Conservation (phyloP, 1,140 invertebrate species). For the Trinorchestia longiramus region DNA sequence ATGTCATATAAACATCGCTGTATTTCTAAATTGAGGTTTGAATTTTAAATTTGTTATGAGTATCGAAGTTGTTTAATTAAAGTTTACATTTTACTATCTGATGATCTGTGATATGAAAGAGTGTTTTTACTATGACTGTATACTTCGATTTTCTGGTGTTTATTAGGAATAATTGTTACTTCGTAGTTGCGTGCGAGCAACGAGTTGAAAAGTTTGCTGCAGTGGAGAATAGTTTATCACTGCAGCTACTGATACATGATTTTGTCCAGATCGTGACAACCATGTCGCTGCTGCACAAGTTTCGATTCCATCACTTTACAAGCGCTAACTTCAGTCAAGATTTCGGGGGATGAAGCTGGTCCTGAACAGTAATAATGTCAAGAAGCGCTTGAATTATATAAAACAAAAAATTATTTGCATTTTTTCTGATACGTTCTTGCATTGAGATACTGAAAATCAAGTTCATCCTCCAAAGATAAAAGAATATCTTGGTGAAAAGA, state of each 20-base stretch:
- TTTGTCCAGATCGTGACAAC: neutral
- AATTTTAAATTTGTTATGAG: neutral
- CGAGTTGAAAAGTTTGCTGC: neutral
- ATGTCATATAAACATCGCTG: no score
- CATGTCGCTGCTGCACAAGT: neutral
- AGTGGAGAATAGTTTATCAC: neutral
- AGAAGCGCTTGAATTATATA: no score
- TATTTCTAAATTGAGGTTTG: neutral
- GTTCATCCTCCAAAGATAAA: no score
- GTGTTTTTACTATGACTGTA: neutral
- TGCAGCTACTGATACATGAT: neutral
- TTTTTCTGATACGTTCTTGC: neutral
- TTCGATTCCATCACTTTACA: neutral
- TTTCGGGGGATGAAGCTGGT: neutral
- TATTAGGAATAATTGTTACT: neutral
- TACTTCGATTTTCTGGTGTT: neutral
- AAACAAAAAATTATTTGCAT: neutral
- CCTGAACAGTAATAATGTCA: neutral
- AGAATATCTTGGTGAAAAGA: no score
- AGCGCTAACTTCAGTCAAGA: neutral
- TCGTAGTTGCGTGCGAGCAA: neutral
- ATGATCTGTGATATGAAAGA: no score
- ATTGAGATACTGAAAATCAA: neutral
- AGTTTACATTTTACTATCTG: no score
- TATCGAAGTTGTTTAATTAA: neutral